Percentiles rank a stretch among this genome's conserved stretches.
phyloP scores from a whole-genome alignment of 2,797 vertebrate species.

The Pitangus sulphuratus region DNA sequence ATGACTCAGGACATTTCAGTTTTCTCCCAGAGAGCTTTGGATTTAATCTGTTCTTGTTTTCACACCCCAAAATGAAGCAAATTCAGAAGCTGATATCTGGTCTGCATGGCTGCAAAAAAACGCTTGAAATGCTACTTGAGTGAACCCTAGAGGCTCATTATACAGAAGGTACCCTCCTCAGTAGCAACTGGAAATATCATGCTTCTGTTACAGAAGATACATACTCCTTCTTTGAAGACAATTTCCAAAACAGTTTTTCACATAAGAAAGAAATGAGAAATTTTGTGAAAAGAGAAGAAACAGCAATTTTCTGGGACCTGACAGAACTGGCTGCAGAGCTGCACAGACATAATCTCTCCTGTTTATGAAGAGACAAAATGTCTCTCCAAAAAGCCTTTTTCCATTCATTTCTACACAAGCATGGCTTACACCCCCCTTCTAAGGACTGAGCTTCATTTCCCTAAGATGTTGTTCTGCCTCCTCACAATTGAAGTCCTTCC shows the following conservation, averaged over 20 bases:
- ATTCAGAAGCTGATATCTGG: not conserved
- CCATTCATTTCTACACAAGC: not conserved
- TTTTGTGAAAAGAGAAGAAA: not conserved
- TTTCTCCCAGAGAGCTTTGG: constrained; percentile 12
- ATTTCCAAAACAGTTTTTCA: not conserved
- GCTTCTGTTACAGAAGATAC: not conserved
- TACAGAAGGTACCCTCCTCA: not conserved
- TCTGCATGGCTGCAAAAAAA: constrained; percentile 1
- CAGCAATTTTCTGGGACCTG: not conserved
- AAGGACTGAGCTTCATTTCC: not conserved
- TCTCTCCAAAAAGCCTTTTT: not conserved
- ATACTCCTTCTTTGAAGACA: not conserved
- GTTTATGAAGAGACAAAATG: not conserved
- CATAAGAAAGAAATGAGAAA: not conserved
- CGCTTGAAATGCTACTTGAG: constrained; percentile 40
- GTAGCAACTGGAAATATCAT: not conserved
- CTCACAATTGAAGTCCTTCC: not conserved
- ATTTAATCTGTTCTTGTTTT: constrained; percentile 16
- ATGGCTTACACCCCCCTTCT: not conserved
- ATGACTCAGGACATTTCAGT: constrained; percentile 23
- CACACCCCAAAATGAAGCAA: not conserved
- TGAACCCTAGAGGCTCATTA: constrained; percentile 51
- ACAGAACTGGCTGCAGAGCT: not conserved
- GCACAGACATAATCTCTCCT: not conserved
- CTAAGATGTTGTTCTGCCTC: not conserved